These are phyloP conservation scores for Andricus curvator DNA, from an alignment of 2,888 invertebrate genomes.

Conservation along the genomic window DNA sequence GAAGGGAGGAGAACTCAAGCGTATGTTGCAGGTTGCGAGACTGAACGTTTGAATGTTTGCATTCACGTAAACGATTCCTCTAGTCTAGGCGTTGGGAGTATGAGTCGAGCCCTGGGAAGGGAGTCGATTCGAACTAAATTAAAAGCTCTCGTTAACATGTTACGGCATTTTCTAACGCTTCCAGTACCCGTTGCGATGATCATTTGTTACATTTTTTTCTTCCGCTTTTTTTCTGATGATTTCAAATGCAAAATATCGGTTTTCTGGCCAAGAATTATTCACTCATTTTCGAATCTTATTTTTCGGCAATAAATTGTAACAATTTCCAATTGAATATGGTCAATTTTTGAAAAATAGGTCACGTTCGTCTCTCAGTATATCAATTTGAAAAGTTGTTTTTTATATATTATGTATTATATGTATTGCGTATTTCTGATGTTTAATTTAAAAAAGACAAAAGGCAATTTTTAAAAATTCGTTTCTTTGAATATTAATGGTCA, in stretches of 20 bases:
- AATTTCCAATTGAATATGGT: background rate
- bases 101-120: constrained; percentile 44
- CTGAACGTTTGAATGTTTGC: constrained; percentile 57
- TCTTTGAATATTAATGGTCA: no score
- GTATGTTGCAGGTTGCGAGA: constrained; percentile 51
- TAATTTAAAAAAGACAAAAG: no score
- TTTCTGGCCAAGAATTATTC: background rate
- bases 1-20: constrained; percentile 60
- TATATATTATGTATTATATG: no score
- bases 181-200: constrained; percentile 52
- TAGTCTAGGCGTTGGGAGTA: constrained; percentile 41
- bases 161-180: constrained; percentile 57
- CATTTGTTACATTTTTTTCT: constrained; percentile 53
- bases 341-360: background rate
- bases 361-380: no score
- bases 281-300: background rate
- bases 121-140: constrained; percentile 64
- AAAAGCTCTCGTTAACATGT: constrained; percentile 66
- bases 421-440: no score
- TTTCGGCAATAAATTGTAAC: background rate
- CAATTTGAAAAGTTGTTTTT: no score
- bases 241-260: constrained; percentile 4
- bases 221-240: background rate
- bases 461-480: no score
- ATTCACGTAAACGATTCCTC: constrained; percentile 55